Evolutionary conservation across 2,888 invertebrate genomes (phyloP), one percentile per base, ranked within the genome.

Genomic region (Erebia aethiops): DNA sequence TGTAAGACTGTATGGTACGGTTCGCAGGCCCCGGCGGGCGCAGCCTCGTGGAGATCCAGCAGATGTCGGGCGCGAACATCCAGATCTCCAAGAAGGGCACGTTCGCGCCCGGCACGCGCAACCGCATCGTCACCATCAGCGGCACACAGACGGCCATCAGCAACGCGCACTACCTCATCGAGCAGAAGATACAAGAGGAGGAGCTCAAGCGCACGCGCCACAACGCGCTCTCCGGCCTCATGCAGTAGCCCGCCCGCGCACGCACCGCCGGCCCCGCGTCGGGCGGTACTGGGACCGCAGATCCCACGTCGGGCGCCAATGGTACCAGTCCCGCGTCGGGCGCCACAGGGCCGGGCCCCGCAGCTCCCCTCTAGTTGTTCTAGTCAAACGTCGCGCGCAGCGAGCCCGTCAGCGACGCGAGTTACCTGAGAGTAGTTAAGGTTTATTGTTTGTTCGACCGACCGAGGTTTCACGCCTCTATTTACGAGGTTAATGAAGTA

Each of bases 31-130:
- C 98, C 80, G 98, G 98, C 87, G 99, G 99, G 78, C 97, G 98
- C 93, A 97, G 98, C 91, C 95, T 99, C 88, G 97, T 98, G 85
- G 99, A 99, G 95, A 98, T 99, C 93, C 99, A 99, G 94, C 98
- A 98, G 94, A 95, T 97, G 94, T 98, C 98, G 87, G 98, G 98
- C 91, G 98, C 99, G 92, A 98, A 97, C 94, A 98, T 99, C 93
- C 98, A 99, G 95, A 99, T 99, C 94, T 98, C 98, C 81, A 99
- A 99, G 95, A 99, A 99, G 94, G 98, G 98, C 90, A 98, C 97
- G 86, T 99, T 98, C 95, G 98, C 98, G 84, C 98, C 99, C 79
- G 98, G 98, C 92, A 99, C 98, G 80, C 96, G 98, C 91, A 98
- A 99, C 95, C 97, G 99, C 87, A 98, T 98, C 93, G 99, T 99